phyloP scores from a whole-genome alignment of 2,113 vertebrate species.

The Polyodon spathula region DNA sequence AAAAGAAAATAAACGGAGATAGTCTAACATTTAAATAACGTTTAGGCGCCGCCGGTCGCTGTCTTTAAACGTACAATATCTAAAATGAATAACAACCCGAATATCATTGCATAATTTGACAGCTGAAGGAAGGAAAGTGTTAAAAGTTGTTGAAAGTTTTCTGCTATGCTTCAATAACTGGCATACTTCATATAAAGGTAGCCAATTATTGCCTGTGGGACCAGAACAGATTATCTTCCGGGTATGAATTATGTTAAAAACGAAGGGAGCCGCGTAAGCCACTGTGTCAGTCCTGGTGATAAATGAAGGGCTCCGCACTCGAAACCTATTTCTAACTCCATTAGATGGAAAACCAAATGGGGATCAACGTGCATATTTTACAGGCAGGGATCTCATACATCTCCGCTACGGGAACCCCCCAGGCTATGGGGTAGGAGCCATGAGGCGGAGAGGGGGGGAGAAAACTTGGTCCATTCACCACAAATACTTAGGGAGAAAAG shows the following conservation, averaged over 20 bases:
- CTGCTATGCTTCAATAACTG: too few relatives aligned
- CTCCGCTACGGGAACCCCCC: slow-evolving; percentile 58
- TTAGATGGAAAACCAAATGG: slow-evolving; percentile 64
- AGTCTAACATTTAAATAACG: too few relatives aligned
- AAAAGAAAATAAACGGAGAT: too few relatives aligned
- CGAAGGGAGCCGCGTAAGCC: background rate
- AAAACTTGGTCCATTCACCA: slow-evolving; percentile 42
- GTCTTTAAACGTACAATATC: too few relatives aligned
- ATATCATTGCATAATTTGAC: too few relatives aligned
- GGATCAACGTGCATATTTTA: slow-evolving; percentile 65
- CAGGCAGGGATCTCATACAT: slow-evolving; percentile 64
- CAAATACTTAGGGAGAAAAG: slow-evolving; percentile 49
- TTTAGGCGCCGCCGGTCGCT: too few relatives aligned
- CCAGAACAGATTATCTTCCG: too few relatives aligned
- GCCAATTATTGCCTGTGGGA: too few relatives aligned
- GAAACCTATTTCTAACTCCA: slow-evolving; percentile 71
- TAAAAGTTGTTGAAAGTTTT: too few relatives aligned
- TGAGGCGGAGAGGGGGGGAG: slow-evolving; percentile 27
- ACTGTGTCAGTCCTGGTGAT: slow-evolving; percentile 54
- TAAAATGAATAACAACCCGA: too few relatives aligned
- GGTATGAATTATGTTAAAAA: slow-evolving; percentile 13
- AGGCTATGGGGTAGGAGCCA: slow-evolving; percentile 48
- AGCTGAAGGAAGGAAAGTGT: too few relatives aligned
- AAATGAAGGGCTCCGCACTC: slow-evolving; percentile 61
- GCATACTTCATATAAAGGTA: too few relatives aligned